Evolutionary conservation across 1,140 invertebrate genomes (phyloP), one percentile per base, ranked within the genome.

Genomic region (Trigoniulus corallinus): DNA sequence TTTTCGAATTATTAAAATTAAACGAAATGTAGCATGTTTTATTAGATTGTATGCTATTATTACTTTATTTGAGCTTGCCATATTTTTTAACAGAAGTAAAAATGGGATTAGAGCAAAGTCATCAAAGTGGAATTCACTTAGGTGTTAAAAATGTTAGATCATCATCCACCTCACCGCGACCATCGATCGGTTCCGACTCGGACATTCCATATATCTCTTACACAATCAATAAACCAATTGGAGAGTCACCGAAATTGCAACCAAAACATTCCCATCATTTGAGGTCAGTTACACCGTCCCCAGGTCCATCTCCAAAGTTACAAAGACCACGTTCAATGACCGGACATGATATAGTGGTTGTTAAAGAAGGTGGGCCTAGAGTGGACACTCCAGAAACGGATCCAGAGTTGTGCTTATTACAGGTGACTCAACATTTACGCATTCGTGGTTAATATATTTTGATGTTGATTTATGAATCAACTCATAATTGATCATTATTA

Each of bases 181-280:
- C 84, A 0, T 89, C 85, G 59, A 79, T 91, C 26, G 89, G 86
- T 62, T 61, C 59, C 0, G 84, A 88, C 64, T 81, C 82, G 0
- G 89, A 95, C 64, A 72, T 94, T 51, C 89, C 91, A 0, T 96
- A 94, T 61, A 88, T 94, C 59, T 91, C 88, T 1, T 94, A 92
- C 56, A 92, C 88, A 0, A 84, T 89, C 1, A 91, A 91, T 63
- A 73, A 85, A 54, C 88, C 88, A 13, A 93, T 93, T 54, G 87
- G 85, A 57, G 29, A 34, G 29, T 34, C 29, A 15, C 29, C 29
- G 7, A 34, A 34, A 34, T 34, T 34, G 15, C 29, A 34, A 34
- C 29, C 29, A 15, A 34, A 34, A 34, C 29, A 34, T 34, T 34
- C 29, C 15, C 29, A 34, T 34, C 29, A 34, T 34, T 34, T 34